These are phyloP conservation scores for Zenarchopterus dispar DNA, from an alignment of 2,797 vertebrate genomes.

Conservation along the genomic window DNA sequence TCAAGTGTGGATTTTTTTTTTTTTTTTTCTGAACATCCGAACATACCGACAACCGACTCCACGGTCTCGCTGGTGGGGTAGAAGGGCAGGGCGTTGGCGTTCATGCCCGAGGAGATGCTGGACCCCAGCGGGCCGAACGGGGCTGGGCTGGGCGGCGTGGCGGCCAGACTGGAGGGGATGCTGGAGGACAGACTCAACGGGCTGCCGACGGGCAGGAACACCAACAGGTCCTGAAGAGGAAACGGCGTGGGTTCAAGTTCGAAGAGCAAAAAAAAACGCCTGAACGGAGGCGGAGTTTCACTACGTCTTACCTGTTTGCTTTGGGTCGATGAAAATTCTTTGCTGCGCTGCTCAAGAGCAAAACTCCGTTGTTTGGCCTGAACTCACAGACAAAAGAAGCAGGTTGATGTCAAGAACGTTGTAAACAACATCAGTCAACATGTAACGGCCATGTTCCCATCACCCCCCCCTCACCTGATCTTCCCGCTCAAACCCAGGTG, in stretches of 20 bases:
- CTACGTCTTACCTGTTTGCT: constrained; percentile 90
- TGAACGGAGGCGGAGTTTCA: neutral
- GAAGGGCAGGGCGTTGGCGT: constrained; percentile 97
- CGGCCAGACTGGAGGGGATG: constrained; percentile 95
- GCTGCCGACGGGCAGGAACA: constrained; percentile 94
- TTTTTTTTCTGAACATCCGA: neutral
- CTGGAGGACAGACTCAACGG: constrained; percentile 97
- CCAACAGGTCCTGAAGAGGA: constrained; percentile 89
- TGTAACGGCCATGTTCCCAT: constrained; percentile 17
- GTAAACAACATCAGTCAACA: neutral
- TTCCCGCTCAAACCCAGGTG: constrained; percentile 96
- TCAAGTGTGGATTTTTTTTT: neutral
- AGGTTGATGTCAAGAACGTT: too few species aligned
- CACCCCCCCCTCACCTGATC: constrained; percentile 88
- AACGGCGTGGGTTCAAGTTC: accelerated
- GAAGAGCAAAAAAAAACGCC: too few species aligned
- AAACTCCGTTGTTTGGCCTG: constrained; percentile 93
- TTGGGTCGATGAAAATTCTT: constrained; percentile 89
- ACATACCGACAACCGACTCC: constrained; percentile 96
- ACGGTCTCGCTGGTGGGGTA: constrained; percentile 98
- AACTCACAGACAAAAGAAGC: constrained; percentile 36
- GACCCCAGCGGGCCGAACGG: constrained; percentile 87
- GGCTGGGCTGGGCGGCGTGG: constrained; percentile 94
- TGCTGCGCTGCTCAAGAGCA: constrained; percentile 88
- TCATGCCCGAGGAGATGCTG: constrained; percentile 93